Evolutionary conservation across 2,888 invertebrate genomes (phyloP), one percentile per base, ranked within the genome.

Genomic region (Cancer borealis): DNA sequence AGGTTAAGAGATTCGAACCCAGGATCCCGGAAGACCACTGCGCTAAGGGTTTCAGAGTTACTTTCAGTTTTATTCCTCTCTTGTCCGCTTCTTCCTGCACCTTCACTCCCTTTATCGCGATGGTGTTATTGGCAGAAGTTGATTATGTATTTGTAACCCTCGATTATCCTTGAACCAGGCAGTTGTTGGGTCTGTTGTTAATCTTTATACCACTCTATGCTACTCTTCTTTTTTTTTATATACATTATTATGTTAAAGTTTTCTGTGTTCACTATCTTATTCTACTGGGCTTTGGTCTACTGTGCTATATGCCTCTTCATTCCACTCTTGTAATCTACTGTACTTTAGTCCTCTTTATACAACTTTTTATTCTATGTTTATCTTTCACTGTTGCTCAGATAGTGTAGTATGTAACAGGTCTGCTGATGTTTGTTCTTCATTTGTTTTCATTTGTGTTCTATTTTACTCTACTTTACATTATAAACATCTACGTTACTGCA

Each of bases 1-100:
- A 79, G 79, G 79, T 79, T 79, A 79, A 79, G 79, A 79, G 30
- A 4, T 79, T 79, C 79, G 79, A 79, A 79, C 79, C 79, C 79
- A 3, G 12, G 30, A 79, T 79, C 30, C 10, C 26, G 79, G 79
- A 30, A 79, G 26, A 26, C 79, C 79, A 30, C 30, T 8, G 30
- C 8, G 30, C 30, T 30, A 79, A 79, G 10, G 30, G 79, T 8
- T 79, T 79, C 10, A 79, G 79, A 79, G 30, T 30, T 79, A 79
- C 30, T 30, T 79, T 79, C 79, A 79, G 30, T 79, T 79, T 30
- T 30, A 79, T 30, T 79, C 79, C 30, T n/a, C 30, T 12, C 26
- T 12, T 12, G 12, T 26, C 12, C 30, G 1, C 79, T 30, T 79
- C 26, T 0, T 79, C 5, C 30, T 17, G 54, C 54, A 17, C 30